phyloP scores from a whole-genome alignment of 2,113 vertebrate species.

The Ranitomeya variabilis region DNA sequence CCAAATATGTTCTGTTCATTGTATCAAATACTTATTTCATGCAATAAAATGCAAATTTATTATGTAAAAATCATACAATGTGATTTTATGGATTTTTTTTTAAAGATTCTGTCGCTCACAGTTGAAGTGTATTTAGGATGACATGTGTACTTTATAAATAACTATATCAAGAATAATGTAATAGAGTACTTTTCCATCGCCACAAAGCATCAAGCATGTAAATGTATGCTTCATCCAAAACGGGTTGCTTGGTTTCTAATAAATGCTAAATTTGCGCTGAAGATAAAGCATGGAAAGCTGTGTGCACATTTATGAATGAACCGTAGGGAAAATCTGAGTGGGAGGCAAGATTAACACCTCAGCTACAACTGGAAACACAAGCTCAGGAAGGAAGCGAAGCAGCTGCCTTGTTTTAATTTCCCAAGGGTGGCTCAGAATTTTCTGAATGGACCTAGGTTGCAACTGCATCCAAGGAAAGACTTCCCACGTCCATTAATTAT shows the following conservation, averaged over 20 bases:
- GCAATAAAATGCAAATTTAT: too few species aligned
- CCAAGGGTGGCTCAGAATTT: conserved; percentile 49
- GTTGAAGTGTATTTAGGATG: too few species aligned
- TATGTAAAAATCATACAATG: too few species aligned
- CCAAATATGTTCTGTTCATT: too few species aligned
- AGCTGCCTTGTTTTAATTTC: conserved; percentile 51
- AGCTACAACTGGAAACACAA: conserved; percentile 38
- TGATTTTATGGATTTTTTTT: too few species aligned
- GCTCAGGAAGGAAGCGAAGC: conserved; percentile 28
- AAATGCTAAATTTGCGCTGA: neutral
- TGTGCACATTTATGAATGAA: neutral
- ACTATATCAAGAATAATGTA: neutral
- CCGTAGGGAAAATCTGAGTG: conserved; percentile 40
- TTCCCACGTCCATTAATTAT: conserved; percentile 13
- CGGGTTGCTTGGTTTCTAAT: neutral
- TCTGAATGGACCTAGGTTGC: conserved; percentile 54
- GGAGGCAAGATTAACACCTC: conserved; percentile 47
- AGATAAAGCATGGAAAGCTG: neutral
- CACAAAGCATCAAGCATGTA: neutral
- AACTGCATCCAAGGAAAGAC: conserved; percentile 32
- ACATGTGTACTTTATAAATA: too few species aligned
- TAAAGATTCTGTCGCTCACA: too few species aligned
- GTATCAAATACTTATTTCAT: too few species aligned
- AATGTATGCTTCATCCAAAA: neutral
- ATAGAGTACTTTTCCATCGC: neutral